These are phyloP conservation scores for Drosophila bifasciata DNA, from an alignment of 1,140 invertebrate genomes.

Conservation along the genomic window DNA sequence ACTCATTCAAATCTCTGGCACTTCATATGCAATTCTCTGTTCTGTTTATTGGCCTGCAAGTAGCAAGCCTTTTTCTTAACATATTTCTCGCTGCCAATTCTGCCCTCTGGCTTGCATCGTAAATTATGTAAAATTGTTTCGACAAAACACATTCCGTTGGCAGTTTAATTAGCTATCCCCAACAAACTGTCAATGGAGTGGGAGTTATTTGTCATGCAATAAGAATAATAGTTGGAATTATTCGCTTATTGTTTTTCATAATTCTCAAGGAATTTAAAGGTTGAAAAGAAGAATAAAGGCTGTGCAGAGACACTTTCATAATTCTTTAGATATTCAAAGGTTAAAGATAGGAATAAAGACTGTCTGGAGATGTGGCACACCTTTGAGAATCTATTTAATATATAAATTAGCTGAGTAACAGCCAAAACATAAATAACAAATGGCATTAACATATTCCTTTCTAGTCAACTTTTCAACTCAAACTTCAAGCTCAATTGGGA, in stretches of 20 bases:
- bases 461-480: slow-evolving; percentile 32
- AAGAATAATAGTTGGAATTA: no score
- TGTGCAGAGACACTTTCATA: background rate
- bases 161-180: slow-evolving; percentile 65
- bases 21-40: slow-evolving; percentile 54
- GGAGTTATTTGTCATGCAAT: slow-evolving; percentile 22
- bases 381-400: background rate
- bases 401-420: background rate
- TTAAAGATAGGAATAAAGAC: background rate
- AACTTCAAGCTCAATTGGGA: slow-evolving; percentile 46
- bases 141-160: slow-evolving; percentile 55
- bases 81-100: slow-evolving; percentile 30
- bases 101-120: slow-evolving; percentile 49
- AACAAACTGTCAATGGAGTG: slow-evolving; percentile 14
- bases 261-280: background rate
- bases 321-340: background rate
- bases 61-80: slow-evolving; percentile 34
- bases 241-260: slow-evolving; percentile 7
- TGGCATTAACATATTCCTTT: slow-evolving; percentile 12
- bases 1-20: slow-evolving; percentile 35
- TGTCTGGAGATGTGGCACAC: background rate
- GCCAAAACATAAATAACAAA: background rate
- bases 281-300: background rate
- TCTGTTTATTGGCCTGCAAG: slow-evolving; percentile 38
- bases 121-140: slow-evolving; percentile 72